phyloP scores from a whole-genome alignment of 2,888 invertebrate genomes.

The Pachycephus smyrnensis region DNA sequence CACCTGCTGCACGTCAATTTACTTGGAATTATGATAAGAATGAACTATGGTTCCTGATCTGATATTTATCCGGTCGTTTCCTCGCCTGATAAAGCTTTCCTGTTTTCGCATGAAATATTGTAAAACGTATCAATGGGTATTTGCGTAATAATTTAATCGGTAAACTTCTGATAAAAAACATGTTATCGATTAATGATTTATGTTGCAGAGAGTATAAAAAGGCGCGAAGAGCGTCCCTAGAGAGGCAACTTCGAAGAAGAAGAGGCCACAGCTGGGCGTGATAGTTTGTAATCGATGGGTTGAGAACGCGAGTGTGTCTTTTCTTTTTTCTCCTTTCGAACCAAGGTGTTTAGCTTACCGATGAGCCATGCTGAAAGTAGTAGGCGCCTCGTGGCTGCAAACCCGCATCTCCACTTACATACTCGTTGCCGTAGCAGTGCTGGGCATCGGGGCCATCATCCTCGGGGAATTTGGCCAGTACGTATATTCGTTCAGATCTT shows the following conservation, averaged over 20 bases:
- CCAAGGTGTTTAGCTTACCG: conserved; percentile 57
- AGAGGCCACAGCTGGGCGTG: conserved; percentile 39
- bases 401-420: conserved; percentile 81
- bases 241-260: conserved; percentile 36
- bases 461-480: conserved; percentile 78
- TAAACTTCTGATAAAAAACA: not conserved
- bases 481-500: conserved; percentile 34
- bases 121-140: not conserved
- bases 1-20: no score
- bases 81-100: not conserved
- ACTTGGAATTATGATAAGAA: not conserved
- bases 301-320: conserved; percentile 56
- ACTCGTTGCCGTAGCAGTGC: conserved; percentile 75
- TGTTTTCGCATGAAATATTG: not conserved
- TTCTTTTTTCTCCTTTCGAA: conserved; percentile 35
- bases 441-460: conserved; percentile 78
- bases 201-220: conserved; percentile 36
- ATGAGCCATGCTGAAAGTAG: conserved; percentile 78
- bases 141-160: not conserved
- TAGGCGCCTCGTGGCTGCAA: conserved; percentile 83
- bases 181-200: no score
- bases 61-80: not conserved
- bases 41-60: not conserved
- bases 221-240: conserved; percentile 19
- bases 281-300: conserved; percentile 64